Evolutionary conservation across 2,888 invertebrate genomes (phyloP).

Genomic region (Carcina quercana): DNA sequence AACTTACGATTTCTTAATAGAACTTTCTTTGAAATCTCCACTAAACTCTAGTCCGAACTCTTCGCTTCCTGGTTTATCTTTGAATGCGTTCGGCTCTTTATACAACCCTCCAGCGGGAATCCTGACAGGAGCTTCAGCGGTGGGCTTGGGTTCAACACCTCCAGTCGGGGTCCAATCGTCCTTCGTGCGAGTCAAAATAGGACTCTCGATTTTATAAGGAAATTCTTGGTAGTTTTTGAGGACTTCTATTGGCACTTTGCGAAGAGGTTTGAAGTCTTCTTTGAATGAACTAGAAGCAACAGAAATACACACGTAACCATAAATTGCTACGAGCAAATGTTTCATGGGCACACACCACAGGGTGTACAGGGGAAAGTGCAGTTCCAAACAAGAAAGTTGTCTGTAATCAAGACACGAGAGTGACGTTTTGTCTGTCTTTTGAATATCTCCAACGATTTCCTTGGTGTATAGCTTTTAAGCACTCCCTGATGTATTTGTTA

Average conservation of each 20-base stretch:
- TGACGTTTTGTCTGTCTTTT: too few species aligned
- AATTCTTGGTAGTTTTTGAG: constrained; percentile 30
- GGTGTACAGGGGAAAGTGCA: too few species aligned
- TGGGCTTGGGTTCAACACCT: constrained; percentile 25
- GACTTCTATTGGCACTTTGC: constrained; percentile 29
- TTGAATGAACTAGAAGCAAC: constrained; percentile 34
- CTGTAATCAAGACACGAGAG: too few species aligned
- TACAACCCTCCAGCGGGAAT: constrained; percentile 56
- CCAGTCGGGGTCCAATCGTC: constrained; percentile 26
- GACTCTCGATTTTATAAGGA: constrained; percentile 45
- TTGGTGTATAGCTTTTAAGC: too few species aligned
- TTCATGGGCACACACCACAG: too few species aligned
- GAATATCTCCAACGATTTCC: too few species aligned
- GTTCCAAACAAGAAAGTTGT: too few species aligned
- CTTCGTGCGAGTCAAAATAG: constrained; percentile 28
- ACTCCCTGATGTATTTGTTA: too few species aligned
- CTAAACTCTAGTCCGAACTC: constrained; percentile 33
- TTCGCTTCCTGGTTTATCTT: constrained; percentile 37
- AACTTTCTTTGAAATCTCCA: constrained; percentile 31
- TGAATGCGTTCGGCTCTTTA: constrained; percentile 40
- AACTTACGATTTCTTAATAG: constrained; percentile 41
- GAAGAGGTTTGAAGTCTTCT: constrained; percentile 24
- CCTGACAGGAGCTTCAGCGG: constrained; percentile 37
- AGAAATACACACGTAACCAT: too few species aligned
- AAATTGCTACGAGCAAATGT: too few species aligned